These are phyloP conservation scores for Nebria brevicollis DNA, from an alignment of 2,888 invertebrate species.

Conservation along the genomic window DNA sequence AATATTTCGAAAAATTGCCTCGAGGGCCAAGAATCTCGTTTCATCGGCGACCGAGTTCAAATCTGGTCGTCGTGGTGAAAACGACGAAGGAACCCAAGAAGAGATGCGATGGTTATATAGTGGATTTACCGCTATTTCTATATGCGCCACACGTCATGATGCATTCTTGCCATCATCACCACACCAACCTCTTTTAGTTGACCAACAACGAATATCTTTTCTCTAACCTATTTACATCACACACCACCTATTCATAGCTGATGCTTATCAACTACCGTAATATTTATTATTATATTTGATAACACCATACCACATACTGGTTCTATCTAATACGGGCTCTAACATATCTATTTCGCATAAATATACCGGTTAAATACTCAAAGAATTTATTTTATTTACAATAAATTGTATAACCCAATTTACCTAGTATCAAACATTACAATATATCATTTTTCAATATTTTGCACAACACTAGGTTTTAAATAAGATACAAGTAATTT, in stretches of 20 bases:
- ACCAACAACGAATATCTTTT: not conserved
- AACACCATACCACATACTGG: too few species aligned
- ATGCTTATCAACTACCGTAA: not conserved
- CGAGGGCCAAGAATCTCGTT: not conserved
- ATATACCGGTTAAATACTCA: too few species aligned
- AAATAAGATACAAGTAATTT: too few species aligned
- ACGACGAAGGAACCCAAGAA: not conserved
- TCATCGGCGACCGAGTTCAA: not conserved
- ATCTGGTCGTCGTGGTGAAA: not conserved
- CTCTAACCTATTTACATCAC: not conserved
- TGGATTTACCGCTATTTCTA: not conserved
- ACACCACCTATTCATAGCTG: not conserved
- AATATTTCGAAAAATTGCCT: not conserved
- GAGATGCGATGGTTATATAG: not conserved
- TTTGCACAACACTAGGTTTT: too few species aligned
- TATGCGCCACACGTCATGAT: not conserved
- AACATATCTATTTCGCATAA: too few species aligned
- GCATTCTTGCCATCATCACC: not conserved
- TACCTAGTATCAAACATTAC: too few species aligned
- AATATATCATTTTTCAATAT: too few species aligned
- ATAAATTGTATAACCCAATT: too few species aligned
- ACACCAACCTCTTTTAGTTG: not conserved
- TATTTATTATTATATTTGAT: not conserved
- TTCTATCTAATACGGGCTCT: too few species aligned
- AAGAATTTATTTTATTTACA: too few species aligned